A percentile compares a stretch with the other conserved stretches of the same genome.
Conservation (phyloP, 2,113 vertebrate genomes). For the Ancistrus triradiatus region DNA sequence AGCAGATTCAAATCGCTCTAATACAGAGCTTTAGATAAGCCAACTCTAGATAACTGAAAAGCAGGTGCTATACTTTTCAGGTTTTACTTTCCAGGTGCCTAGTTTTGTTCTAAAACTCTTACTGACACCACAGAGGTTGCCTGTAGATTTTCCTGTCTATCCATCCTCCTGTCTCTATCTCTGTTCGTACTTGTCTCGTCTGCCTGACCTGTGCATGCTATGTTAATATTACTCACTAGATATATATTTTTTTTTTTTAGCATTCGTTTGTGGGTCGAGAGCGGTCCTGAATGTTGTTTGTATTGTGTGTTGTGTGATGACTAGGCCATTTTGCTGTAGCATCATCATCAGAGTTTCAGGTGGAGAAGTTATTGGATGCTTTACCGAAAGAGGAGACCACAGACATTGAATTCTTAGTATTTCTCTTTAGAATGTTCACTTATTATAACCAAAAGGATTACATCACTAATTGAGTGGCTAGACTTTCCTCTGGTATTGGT, state of each 20-base stretch:
- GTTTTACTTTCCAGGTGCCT: constrained; percentile 5
- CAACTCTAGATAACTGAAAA: constrained; percentile 24
- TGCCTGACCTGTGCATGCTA: constrained; percentile 5
- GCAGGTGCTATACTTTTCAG: constrained; percentile 18
- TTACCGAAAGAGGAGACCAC: background rate
- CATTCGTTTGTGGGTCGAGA: background rate
- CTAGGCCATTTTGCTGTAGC: background rate
- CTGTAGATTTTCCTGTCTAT: constrained; percentile 19
- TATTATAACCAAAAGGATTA: too few relatives aligned
- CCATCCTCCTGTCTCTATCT: constrained; percentile 8
- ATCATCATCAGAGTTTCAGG: background rate
- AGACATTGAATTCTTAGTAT: too few relatives aligned
- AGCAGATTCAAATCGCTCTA: constrained; percentile 35
- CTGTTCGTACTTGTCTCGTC: background rate
- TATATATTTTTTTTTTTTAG: constrained; percentile 15
- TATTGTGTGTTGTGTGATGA: constrained; percentile 1
- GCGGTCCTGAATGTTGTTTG: background rate
- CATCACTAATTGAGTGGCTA: too few relatives aligned
- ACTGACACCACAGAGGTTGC: constrained; percentile 31
- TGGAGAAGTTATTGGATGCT: constrained; percentile 3
- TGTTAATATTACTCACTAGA: too few relatives aligned
- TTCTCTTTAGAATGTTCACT: too few relatives aligned
- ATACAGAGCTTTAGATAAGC: constrained; percentile 45
- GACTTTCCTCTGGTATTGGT: too few relatives aligned
- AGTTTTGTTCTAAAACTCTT: constrained; percentile 12